Percentiles rank a stretch among this genome's conserved stretches.
Conservation (phyloP, 2,888 invertebrate species). For the Peribatodes rhomboidaria region DNA sequence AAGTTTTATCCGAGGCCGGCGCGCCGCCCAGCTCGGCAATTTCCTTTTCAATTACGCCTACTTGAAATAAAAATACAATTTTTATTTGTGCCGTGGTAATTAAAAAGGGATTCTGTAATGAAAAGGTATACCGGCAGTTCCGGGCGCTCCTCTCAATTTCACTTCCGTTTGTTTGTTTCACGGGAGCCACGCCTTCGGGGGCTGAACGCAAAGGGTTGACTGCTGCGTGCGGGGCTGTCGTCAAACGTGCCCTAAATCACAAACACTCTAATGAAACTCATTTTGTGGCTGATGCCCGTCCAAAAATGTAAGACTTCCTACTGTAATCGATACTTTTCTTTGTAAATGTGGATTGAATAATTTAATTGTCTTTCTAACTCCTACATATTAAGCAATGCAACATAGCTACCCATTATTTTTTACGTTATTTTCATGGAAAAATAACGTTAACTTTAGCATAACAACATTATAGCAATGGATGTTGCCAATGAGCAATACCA, state of each 20-base stretch:
- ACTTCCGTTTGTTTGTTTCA: slow-evolving; percentile 84
- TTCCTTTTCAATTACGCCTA: slow-evolving; percentile 86
- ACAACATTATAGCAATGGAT: too few species aligned
- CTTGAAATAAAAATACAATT: slow-evolving; percentile 86
- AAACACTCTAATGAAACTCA: slow-evolving; percentile 55
- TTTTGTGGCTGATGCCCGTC: slow-evolving; percentile 31
- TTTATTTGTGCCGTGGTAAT: slow-evolving; percentile 85
- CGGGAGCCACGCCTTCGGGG: slow-evolving; percentile 77
- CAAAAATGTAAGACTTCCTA: slow-evolving; percentile 3
- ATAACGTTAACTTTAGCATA: too few species aligned
- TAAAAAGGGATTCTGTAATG: slow-evolving; percentile 86
- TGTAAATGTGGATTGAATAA: background rate
- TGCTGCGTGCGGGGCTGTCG: slow-evolving; percentile 62
- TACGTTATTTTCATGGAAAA: too few species aligned
- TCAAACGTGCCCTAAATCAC: slow-evolving; percentile 66
- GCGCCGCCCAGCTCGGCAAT: slow-evolving; percentile 75
- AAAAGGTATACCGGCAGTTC: slow-evolving; percentile 85
- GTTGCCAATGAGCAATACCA: too few species aligned
- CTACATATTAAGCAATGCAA: background rate
- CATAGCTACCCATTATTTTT: too few species aligned
- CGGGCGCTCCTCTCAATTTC: slow-evolving; percentile 85
- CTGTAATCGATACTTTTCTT: background rate
- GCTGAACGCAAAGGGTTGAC: slow-evolving; percentile 73
- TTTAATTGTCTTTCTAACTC: background rate
- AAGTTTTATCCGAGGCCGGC: slow-evolving; percentile 82